Evolutionary conservation across 1,140 invertebrate species (phyloP), one percentile per base, ranked within the genome.

Genomic region (Panagrolaimus sp.): DNA sequence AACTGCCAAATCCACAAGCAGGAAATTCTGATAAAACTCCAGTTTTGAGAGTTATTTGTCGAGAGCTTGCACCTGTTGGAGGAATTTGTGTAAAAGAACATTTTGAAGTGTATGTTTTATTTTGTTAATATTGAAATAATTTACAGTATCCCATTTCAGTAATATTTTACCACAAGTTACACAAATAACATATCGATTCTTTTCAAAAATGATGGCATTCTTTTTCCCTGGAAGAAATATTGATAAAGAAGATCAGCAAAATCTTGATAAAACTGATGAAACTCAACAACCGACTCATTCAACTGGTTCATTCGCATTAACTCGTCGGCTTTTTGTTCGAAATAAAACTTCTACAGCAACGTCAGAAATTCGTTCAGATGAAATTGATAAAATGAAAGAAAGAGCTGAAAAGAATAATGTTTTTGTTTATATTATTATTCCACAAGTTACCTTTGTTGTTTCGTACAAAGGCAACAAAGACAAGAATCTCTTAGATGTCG

Each of bases 301-400:
- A 31, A 14, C 11, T 2, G 11, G 11, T 1, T 70, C 25, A 25
- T 44, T 78, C 42, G 79, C 73, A n/a, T 53, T 77, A 8, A 74
- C 69, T 23, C 43, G 69, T 51, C 16, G 71, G 43, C 44, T 78
- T 47, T 74, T 68, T 11, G 74, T 74, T 42, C 42, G 76, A 65
- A 65, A 67, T n/a, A 63, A 66, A 42, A 69, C 68, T n/a, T 67
- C 63, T 66, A n/a, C n/a, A n/a, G 78, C 64, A 78, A 47, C 74
- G 74, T 73, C n/a, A 23, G 48, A 48, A 86, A 85, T 68, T 71
- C 78, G 27, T 85, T 83, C 89, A 79, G 92, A 96, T 83, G 93
- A 98, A 81, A 93, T 97, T 0, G 93, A 98, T 83, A 97, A 94
- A 84, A 96, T 97, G 93, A 95, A 94, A 87, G 91, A 98, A 85